Base-by-base conservation (phyloP, 2,797 vertebrate species). In the Carapus acus region DNA sequence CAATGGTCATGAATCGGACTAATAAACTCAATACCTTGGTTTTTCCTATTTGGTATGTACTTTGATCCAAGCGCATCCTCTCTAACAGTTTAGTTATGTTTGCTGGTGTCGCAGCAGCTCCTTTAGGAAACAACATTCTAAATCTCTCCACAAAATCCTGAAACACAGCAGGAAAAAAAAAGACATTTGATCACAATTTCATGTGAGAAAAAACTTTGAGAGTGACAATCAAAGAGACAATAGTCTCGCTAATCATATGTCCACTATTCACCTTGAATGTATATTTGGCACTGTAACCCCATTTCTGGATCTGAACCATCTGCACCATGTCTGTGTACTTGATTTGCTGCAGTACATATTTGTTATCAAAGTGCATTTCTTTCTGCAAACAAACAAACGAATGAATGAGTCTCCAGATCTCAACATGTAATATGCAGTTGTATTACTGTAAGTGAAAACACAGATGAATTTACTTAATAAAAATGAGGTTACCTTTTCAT, bases 131-230 rank as follows among this genome's bases (percentile, higher is more conserved):
- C 56, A 97, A 78, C 22, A 95, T 89, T 66, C 89, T 82, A 81
- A 95, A 98, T 60, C 90, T 92, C 51, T 91, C 80, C 0, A 83
- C 82, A 79, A 99, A 98, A 51, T 94, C 94, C 94, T 99, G 62
- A 43, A 39, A 65, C 20, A 5, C 45, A 47, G n/a, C 47, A 23
- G 21, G 31, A 56, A 62, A 65, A 52, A 21, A 17, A 17, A 19
- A 19, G 38, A n/a, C n/a, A n/a, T n/a, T n/a, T n/a, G n/a, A n/a
- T n/a, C n/a, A n/a, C 27, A 29, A 29, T 29, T 29, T 29, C 27
- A 29, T n/a, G 27, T 29, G 11, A 29, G 6, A 29, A 6, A 29
- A 43, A 14, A 21, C 13, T 6, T 21, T 14, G 7, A 21, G 8
- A 41, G 18, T 41, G 14, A 29, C 11, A n/a, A n/a, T n/a, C n/a